Percentiles rank a stretch among this genome's conserved stretches.
Conservation (phyloP, 2,888 invertebrate genomes). For the Muscina levida region DNA sequence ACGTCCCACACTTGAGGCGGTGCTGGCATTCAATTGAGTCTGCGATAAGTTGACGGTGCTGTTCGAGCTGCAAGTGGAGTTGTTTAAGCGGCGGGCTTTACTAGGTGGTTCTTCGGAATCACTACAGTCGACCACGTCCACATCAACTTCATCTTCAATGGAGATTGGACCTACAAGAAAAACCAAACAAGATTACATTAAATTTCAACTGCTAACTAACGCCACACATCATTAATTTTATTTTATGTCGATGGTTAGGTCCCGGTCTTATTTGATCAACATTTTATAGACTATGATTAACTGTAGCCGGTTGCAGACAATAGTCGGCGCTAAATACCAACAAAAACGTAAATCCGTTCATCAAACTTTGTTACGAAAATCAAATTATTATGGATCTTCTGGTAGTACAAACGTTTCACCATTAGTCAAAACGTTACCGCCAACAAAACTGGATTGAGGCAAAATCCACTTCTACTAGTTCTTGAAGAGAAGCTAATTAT, state of each 20-base stretch:
- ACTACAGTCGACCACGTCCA: slow-evolving; percentile 86
- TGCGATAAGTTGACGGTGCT: slow-evolving; percentile 68
- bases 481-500: not conserved
- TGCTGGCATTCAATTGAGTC: slow-evolving; percentile 73
- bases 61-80: slow-evolving; percentile 67
- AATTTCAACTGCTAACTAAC: not conserved
- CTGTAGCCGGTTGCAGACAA: not conserved
- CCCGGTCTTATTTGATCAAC: slow-evolving; percentile 3
- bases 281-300: slow-evolving; percentile 6
- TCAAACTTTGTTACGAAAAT: not conserved
- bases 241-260: slow-evolving; percentile 5
- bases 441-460: not conserved
- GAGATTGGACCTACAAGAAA: slow-evolving; percentile 79
- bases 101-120: slow-evolving; percentile 82
- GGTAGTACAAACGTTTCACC: not conserved
- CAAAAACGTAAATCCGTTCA: slow-evolving; percentile 19
- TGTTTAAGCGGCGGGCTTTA: slow-evolving; percentile 74
- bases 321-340: slow-evolving; percentile 13
- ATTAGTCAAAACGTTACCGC: slow-evolving; percentile 20
- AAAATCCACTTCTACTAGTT: not conserved
- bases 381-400: no score
- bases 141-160: slow-evolving; percentile 85
- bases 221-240: slow-evolving; percentile 17
- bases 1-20: slow-evolving; percentile 76
- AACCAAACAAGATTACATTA: slow-evolving; percentile 10